A percentile compares a stretch with the other conserved stretches of the same genome.
Evolutionary conservation across 2,888 invertebrate species (phyloP).

Genomic region (Drosophila fungiperda): DNA sequence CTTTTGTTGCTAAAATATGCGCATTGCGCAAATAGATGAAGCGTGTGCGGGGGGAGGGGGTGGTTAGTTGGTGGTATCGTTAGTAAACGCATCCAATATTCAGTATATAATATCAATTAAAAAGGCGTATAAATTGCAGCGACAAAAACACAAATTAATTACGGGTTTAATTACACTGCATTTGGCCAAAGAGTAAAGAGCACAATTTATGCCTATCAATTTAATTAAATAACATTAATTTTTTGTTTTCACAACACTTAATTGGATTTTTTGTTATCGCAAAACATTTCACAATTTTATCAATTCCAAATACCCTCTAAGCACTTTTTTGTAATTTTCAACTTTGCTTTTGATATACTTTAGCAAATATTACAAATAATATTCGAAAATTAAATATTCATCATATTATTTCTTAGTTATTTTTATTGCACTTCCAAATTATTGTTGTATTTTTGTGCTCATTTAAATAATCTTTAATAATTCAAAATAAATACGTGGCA

Average conservation of each 20-base stretch:
- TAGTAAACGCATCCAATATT: constrained; percentile 32
- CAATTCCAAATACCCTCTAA: constrained; percentile 25
- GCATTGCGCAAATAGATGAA: constrained; percentile 47
- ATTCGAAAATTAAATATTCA: too few species aligned
- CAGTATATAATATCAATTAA: constrained; percentile 24
- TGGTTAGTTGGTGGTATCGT: neutral
- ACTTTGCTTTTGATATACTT: too few species aligned
- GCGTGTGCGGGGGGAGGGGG: too few species aligned
- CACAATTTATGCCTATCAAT: constrained; percentile 62
- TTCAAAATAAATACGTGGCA: neutral
- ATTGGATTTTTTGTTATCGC: constrained; percentile 68
- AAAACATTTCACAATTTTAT: constrained; percentile 36
- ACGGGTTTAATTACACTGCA: constrained; percentile 36
- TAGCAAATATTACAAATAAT: neutral
- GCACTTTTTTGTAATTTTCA: too few species aligned
- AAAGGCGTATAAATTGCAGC: constrained; percentile 1
- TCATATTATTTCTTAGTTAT: neutral
- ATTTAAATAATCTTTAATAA: neutral
- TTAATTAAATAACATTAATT: constrained; percentile 74
- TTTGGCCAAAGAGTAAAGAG: constrained; percentile 24
- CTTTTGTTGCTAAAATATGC: constrained; percentile 23
- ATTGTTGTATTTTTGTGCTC: neutral
- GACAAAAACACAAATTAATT: constrained; percentile 55
- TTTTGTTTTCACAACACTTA: constrained; percentile 53
- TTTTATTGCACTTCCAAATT: neutral